Evolutionary conservation across 1,140 invertebrate species (phyloP), one percentile per base, ranked within the genome.

Genomic region (Hesperophylax magnus): DNA sequence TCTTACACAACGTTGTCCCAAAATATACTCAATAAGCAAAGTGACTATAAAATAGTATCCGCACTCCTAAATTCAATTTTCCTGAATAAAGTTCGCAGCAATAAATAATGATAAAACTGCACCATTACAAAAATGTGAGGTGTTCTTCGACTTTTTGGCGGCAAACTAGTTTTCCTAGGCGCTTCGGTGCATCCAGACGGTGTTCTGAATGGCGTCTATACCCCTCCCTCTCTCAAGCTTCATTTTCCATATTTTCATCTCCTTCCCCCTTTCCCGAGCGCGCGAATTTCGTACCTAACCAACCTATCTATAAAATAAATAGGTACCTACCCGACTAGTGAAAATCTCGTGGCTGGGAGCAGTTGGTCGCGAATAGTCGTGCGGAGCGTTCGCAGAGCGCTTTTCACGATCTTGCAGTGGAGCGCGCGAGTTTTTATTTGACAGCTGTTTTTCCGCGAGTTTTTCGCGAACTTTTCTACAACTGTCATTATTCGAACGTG

Each of bases 121-220:
- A 20, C 9, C 24, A 22, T 61, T 24, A 18, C 58, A 24, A 61
- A 61, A 20, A 24, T 24, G 8, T 6, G 24, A 24, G 14, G 3
- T 22, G 24, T 18, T 15, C 17, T 11, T 34, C 63, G 63, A 27
- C 63, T n/a, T 67, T 67, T 67, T 39, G 63, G 63, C 63, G 63
- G 63, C 63, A 67, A 67, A 67, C 63, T 31, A 11, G 63, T 67
- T 67, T 11, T 31, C 58, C 20, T 9, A 20, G 18, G 58, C 17
- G 58, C 58, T 20, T 17, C 5, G 63, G 18, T 67, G 63, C 63
- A 67, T 31, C 63, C 22, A 22, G 17, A 67, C 63, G 31, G n/a
- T 67, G 63, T 67, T n/a, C 7, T 67, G 63, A 67, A 67, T 67
- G 63, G 63, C 63, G 63, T 67, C 63, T 34, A 34, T 67, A n/a